phyloP scores from a whole-genome alignment of 2,797 vertebrate species.

The Tangara arthus region DNA sequence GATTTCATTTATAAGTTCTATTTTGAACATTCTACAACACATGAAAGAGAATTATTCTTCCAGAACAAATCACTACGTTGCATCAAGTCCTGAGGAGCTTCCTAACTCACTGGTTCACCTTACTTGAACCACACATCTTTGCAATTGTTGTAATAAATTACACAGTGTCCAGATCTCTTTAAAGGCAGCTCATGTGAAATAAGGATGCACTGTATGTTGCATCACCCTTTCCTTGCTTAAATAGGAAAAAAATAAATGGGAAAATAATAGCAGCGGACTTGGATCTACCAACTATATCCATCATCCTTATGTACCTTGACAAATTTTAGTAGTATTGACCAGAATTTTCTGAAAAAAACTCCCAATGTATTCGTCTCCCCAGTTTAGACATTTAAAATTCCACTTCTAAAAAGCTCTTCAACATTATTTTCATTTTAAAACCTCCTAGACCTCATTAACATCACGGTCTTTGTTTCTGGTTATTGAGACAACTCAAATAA shows the following conservation, averaged over 20 bases:
- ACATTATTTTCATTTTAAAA: constrained; percentile 38
- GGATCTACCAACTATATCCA: background rate
- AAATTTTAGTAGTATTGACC: background rate
- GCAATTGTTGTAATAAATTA: background rate
- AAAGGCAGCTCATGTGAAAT: background rate
- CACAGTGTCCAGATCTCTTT: background rate
- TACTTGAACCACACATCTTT: background rate
- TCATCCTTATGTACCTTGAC: background rate
- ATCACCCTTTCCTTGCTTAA: background rate
- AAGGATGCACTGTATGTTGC: background rate
- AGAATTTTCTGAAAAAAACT: background rate
- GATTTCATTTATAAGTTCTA: background rate
- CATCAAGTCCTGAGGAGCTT: background rate
- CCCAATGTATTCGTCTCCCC: background rate
- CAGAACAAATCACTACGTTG: background rate
- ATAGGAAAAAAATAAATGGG: background rate
- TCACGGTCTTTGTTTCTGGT: constrained; percentile 24
- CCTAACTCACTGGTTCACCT: background rate
- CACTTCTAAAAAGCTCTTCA: constrained; percentile 26
- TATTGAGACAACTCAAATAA: constrained; percentile 17
- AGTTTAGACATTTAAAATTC: background rate
- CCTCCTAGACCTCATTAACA: constrained; percentile 60
- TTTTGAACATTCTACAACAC: background rate
- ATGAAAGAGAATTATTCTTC: background rate
- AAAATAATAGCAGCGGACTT: background rate